Conservation (phyloP, 2,113 vertebrate genomes). For the Anseranas semipalmata region DNA sequence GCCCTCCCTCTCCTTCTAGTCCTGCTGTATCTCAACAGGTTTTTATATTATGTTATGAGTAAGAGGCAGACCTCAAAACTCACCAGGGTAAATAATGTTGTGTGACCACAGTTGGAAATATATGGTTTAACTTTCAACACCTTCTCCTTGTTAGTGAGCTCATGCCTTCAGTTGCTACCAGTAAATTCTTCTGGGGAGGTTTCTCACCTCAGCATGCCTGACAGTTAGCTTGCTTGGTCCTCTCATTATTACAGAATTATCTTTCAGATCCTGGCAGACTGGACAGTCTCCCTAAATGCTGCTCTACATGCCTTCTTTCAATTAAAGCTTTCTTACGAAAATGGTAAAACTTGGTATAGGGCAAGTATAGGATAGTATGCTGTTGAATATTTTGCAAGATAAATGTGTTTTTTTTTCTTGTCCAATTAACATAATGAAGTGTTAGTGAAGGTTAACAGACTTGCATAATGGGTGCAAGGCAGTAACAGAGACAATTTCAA, state of each 20-base stretch:
- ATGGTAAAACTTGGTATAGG: no score
- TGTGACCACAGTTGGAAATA: neutral
- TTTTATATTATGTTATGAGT: neutral
- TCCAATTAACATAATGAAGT: neutral
- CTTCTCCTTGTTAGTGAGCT: neutral
- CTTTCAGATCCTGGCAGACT: neutral
- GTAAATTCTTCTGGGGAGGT: neutral
- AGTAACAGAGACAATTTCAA: neutral
- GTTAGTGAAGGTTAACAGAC: neutral
- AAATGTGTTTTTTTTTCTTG: neutral
- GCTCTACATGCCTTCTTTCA: neutral
- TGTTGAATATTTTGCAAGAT: neutral
- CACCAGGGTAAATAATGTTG: neutral
- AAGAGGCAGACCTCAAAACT: neutral
- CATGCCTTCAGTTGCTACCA: neutral
- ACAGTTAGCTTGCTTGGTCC: neutral
- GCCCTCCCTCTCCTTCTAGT: neutral
- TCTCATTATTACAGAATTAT: neutral
- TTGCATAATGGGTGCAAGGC: neutral
- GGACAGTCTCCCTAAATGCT: neutral
- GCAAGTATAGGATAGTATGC: neutral
- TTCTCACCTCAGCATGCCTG: neutral
- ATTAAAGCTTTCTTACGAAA: neutral
- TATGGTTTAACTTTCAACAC: neutral
- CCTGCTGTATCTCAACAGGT: neutral